Percentiles rank a stretch among this genome's conserved stretches.
Conservation (phyloP, 2,113 vertebrate species). For the Cepphus grylle region DNA sequence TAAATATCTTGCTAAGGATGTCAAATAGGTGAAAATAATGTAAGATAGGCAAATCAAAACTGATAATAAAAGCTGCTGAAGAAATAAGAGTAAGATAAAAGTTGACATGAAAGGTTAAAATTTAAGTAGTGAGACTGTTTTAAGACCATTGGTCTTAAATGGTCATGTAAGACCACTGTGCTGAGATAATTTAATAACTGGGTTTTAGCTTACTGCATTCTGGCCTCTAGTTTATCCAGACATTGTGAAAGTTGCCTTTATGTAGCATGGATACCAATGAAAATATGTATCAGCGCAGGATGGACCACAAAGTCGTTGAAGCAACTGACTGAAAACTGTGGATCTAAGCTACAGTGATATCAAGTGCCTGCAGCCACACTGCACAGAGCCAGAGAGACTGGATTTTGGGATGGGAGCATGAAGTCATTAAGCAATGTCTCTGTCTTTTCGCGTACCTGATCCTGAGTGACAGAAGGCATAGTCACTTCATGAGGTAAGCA, state of each 20-base stretch:
- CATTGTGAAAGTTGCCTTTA: not conserved
- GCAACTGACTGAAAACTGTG: not conserved
- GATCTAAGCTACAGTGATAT: not conserved
- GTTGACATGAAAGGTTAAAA: constrained; percentile 35
- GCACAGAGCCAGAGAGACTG: not conserved
- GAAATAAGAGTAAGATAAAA: constrained; percentile 21
- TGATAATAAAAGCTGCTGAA: constrained; percentile 1
- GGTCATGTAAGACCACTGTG: not conserved
- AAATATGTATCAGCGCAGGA: not conserved
- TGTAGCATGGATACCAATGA: not conserved
- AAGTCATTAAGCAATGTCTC: not conserved
- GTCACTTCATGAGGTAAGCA: not conserved
- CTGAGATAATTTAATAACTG: not conserved
- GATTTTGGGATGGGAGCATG: not conserved
- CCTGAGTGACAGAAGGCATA: not conserved
- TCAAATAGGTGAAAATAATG: constrained; percentile 18
- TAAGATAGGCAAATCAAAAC: constrained; percentile 27
- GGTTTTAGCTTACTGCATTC: not conserved
- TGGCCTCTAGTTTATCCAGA: not conserved
- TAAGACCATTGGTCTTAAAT: not conserved
- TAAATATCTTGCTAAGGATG: not conserved
- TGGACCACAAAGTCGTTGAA: not conserved
- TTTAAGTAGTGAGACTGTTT: not conserved
- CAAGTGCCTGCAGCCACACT: not conserved
- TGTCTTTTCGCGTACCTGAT: not conserved